A percentile compares a stretch with the other conserved stretches of the same genome.
Conservation (phyloP, 2,888 invertebrate genomes). For the Mythimna vitellina region DNA sequence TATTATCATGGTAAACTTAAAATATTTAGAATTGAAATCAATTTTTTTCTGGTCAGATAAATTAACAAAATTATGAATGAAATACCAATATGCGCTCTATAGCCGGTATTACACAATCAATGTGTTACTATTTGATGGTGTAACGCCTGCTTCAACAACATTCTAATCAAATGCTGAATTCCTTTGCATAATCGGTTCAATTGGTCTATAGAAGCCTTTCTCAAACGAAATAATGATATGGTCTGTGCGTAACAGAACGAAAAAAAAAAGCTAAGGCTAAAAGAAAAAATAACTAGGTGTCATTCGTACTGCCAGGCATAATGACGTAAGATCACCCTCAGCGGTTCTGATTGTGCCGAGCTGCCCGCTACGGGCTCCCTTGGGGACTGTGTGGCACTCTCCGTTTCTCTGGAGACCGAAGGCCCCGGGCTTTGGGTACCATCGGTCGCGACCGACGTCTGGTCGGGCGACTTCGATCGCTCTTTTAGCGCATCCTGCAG, state of each 20-base stretch:
- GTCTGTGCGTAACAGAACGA: slow-evolving; percentile 82
- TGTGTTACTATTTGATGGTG: slow-evolving; percentile 58
- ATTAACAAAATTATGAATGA: slow-evolving; percentile 48
- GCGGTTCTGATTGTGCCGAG: slow-evolving; percentile 80
- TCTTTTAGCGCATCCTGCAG: slow-evolving; percentile 80
- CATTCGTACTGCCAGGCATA: slow-evolving; percentile 90
- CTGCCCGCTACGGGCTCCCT: slow-evolving; percentile 82
- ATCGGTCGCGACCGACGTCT: slow-evolving; percentile 72
- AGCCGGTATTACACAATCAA: slow-evolving; percentile 61
- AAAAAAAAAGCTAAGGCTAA: slow-evolving; percentile 85
- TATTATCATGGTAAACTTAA: not conserved
- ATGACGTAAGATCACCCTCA: slow-evolving; percentile 89
- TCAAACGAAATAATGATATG: slow-evolving; percentile 71
- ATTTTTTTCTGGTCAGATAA: slow-evolving; percentile 21
- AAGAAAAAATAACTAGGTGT: slow-evolving; percentile 88
- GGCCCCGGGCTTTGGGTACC: slow-evolving; percentile 72
- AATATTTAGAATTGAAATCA: not conserved
- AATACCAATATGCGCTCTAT: slow-evolving; percentile 43
- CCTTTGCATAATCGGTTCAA: slow-evolving; percentile 77
- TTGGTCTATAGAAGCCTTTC: slow-evolving; percentile 73
- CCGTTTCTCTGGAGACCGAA: slow-evolving; percentile 63
- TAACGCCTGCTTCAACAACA: slow-evolving; percentile 67
- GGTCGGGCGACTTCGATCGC: slow-evolving; percentile 79
- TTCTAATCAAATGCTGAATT: slow-evolving; percentile 88
- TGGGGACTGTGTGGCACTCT: slow-evolving; percentile 64